phyloP scores from a whole-genome alignment of 2,113 vertebrate species.

The Lasiurus cinereus region DNA sequence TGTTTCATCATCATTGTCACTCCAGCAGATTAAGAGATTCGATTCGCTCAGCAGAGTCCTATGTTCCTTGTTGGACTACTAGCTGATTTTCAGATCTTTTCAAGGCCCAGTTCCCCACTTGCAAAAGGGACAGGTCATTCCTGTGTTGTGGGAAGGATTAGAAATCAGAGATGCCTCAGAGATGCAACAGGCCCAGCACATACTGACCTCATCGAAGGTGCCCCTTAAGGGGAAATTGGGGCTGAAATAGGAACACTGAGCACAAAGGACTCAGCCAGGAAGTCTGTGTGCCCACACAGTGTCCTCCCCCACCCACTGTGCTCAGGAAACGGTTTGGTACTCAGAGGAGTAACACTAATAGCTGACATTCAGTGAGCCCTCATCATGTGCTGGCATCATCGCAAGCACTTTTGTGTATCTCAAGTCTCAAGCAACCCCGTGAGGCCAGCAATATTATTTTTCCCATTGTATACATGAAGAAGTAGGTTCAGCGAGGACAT shows the following conservation, averaged over 20 bases:
- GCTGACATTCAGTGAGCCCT: neutral
- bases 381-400: neutral
- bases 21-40: neutral
- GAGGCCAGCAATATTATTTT: neutral
- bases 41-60: slow-evolving; percentile 1
- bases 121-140: neutral
- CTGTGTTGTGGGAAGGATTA: neutral
- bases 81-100: neutral
- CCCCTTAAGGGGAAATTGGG: neutral
- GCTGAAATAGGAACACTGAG: neutral
- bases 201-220: neutral
- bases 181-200: neutral
- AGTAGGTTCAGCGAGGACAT: neutral
- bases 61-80: slow-evolving; percentile 8
- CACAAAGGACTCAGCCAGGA: neutral
- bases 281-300: neutral
- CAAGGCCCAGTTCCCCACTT: neutral
- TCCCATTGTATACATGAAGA: neutral
- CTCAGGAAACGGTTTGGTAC: neutral
- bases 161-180: neutral
- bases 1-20: neutral
- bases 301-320: neutral
- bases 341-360: neutral
- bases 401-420: neutral
- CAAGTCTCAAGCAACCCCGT: neutral